A percentile compares a stretch with the other conserved stretches of the same genome.
Conservation (phyloP, 2,113 vertebrate species). For the Campylomormyrus numenius region DNA sequence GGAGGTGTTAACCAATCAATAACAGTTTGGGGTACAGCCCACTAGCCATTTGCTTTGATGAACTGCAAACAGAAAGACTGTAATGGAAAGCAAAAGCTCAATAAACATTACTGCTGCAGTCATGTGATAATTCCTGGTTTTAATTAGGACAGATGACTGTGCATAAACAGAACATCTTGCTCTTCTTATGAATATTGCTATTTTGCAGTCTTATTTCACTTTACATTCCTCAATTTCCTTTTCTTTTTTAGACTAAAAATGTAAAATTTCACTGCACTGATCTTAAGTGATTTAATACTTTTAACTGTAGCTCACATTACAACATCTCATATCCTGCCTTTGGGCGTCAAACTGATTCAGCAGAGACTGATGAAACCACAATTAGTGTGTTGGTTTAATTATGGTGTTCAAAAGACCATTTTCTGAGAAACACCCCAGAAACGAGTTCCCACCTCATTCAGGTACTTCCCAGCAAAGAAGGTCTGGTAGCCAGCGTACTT, state of each 20-base stretch:
- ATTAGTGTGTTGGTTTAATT: background rate
- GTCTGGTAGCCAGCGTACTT: slow-evolving; percentile 76
- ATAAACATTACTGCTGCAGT: background rate
- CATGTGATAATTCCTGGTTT: background rate
- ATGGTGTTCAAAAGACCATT: background rate
- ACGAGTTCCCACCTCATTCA: slow-evolving; percentile 77
- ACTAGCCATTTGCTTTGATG: background rate
- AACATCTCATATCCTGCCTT: background rate
- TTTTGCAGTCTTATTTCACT: background rate
- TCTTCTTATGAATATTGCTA: background rate
- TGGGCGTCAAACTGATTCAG: background rate
- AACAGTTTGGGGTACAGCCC: background rate
- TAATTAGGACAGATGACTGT: background rate
- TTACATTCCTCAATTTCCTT: background rate
- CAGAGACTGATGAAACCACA: background rate
- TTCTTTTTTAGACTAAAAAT: background rate
- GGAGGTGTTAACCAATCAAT: background rate
- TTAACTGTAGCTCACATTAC: background rate
- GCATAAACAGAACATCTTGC: background rate
- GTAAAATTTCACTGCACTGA: background rate
- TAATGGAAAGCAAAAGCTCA: background rate
- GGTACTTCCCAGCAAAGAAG: slow-evolving; percentile 94
- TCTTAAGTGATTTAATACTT: background rate
- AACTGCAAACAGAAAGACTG: background rate
- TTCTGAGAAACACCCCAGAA: background rate